A percentile compares a stretch with the other conserved stretches of the same genome.
These are phyloP conservation scores for Erpornis zantholeuca DNA, from an alignment of 2,113 vertebrate species.

Conservation along the genomic window DNA sequence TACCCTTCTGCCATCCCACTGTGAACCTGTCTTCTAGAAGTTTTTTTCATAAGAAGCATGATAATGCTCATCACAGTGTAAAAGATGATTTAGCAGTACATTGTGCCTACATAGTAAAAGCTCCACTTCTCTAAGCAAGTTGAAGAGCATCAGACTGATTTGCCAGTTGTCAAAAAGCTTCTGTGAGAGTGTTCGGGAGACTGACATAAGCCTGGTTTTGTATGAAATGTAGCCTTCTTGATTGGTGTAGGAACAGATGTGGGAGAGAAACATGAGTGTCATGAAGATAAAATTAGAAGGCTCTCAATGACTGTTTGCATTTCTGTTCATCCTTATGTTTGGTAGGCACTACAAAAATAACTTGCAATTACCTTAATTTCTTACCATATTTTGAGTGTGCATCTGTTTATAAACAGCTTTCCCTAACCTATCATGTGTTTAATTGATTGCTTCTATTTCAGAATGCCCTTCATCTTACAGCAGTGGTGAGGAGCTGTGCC, in stretches of 20 bases:
- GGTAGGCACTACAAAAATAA: not conserved
- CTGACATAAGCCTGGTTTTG: not conserved
- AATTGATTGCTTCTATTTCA: constrained; percentile 58
- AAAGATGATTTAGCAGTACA: not conserved
- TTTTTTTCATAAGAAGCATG: not conserved
- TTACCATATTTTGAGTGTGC: not conserved
- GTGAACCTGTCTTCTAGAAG: not conserved
- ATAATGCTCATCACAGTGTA: not conserved
- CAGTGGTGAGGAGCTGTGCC: constrained; percentile 82
- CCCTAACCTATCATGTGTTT: not conserved
- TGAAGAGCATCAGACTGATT: not conserved
- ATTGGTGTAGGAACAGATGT: not conserved
- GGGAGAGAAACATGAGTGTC: not conserved
- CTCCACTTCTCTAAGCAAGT: not conserved
- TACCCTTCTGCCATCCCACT: not conserved
- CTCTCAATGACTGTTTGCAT: not conserved
- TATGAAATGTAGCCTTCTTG: not conserved
- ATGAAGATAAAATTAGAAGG: not conserved
- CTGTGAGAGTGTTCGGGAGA: not conserved
- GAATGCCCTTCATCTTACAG: constrained; percentile 89
- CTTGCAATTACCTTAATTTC: not conserved
- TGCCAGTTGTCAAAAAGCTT: not conserved
- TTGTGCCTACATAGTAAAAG: not conserved
- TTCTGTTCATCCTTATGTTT: not conserved
- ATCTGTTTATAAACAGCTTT: constrained; percentile 43